Evolutionary conservation across 2,113 vertebrate genomes (phyloP).

Genomic region (Cebus imitator): DNA sequence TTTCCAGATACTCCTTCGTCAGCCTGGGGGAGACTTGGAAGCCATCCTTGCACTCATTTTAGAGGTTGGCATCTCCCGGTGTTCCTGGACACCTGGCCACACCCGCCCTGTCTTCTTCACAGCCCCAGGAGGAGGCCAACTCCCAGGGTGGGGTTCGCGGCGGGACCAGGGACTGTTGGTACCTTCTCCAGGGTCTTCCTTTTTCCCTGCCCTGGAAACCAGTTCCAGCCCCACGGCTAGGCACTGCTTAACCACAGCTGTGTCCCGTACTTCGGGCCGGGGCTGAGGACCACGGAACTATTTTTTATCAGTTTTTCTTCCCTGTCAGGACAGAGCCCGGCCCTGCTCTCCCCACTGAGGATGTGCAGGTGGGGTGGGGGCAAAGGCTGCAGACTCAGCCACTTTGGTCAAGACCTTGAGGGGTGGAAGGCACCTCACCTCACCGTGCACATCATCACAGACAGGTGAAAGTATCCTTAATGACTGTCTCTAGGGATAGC

Average conservation of each 20-base stretch:
- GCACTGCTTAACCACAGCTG: background rate
- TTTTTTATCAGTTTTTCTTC: background rate
- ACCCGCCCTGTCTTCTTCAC: fast-evolving
- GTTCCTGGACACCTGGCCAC: background rate
- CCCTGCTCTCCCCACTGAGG: background rate
- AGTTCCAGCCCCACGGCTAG: background rate
- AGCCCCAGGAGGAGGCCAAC: background rate
- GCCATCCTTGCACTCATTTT: background rate
- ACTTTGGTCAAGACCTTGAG: conserved; percentile 41
- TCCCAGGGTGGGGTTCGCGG: background rate
- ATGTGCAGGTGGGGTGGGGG: too few relatives aligned
- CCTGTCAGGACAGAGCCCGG: conserved; percentile 35
- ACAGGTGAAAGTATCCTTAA: background rate
- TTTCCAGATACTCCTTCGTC: background rate
- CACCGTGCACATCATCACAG: background rate
- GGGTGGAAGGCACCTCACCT: background rate
- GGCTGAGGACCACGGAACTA: conserved; percentile 41
- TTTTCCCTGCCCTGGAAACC: fast-evolving
- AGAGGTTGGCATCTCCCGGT: background rate
- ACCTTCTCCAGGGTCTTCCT: background rate
- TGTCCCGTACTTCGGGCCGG: background rate
- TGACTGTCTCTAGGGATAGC: background rate
- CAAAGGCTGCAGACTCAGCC: conserved; percentile 46
- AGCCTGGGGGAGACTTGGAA: background rate
- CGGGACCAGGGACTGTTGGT: fast-evolving